Evolutionary conservation across 2,113 vertebrate species (phyloP), one percentile per base, ranked within the genome.

Genomic region (Oxyura jamaicensis): DNA sequence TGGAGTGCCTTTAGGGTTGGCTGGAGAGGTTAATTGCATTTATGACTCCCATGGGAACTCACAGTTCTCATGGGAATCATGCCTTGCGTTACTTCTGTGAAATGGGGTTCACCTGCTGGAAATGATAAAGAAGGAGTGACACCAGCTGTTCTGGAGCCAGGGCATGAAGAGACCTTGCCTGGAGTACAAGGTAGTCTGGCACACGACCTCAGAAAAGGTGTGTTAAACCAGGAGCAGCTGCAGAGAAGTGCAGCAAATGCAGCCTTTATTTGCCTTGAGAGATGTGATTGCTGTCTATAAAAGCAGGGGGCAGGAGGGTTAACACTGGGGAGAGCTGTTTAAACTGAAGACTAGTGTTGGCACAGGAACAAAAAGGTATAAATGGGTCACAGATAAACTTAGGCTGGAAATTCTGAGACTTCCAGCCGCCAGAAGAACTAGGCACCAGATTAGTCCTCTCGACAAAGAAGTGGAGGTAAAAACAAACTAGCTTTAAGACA

Each of bases 371-470:
- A 81, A 82, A 33, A 80, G n/a, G 71, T 73, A 39, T 63, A 73
- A 91, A 77, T 77, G 53, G 74, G 79, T 90, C 79, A 74, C 2
- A n/a, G 83, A 84, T 68, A 92, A 88, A 81, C 69, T 92, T 81
- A 68, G 63, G n/a, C 33, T 69, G 84, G 78, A 91, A 93, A 91
- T 85, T 68, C 76, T 76, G 81, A 78, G 69, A 39, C 85, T 96
- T 85, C 66, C 77, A 91, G 42, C 9, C 71, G 20, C 60, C 78
- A 79, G 62, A 91, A 92, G 62, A 76, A 91, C 5, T 13, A 89
- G n/a, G 36, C 22, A 58, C 36, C 76, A 48, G 72, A 79, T 78
- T 35, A 59, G 46, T 72, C 26, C 53, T 42, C 74, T 72, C 18
- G 11, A 59, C 31, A 79, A 86, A 75, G 71, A 79, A 36, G 25